Percentiles rank a stretch among this genome's conserved stretches.
phyloP scores from a whole-genome alignment of 1,140 invertebrate species.

The Sipha flava region DNA sequence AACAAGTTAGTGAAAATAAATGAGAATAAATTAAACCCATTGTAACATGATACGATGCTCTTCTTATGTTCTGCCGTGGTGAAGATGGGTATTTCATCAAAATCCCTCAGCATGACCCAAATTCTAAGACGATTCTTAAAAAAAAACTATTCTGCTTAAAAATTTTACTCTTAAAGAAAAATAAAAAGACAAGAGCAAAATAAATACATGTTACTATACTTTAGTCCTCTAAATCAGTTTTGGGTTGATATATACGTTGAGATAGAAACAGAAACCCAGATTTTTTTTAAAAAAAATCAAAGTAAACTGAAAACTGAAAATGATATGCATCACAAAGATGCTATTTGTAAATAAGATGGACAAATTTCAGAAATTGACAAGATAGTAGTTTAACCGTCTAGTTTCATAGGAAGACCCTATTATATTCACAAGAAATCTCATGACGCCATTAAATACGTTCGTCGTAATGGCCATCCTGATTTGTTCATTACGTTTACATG shows the following conservation, averaged over 20 bases:
- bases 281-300: constrained; percentile 46
- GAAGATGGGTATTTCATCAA: constrained; percentile 38
- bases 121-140: neutral
- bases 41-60: constrained; percentile 45
- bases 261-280: constrained; percentile 46
- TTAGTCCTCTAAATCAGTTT: constrained; percentile 42
- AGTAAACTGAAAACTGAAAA: constrained; percentile 45
- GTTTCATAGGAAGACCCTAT: constrained; percentile 43
- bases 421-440: constrained; percentile 45
- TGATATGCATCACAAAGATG: constrained; percentile 46
- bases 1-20: constrained; percentile 35
- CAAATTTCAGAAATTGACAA: constrained; percentile 35
- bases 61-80: constrained; percentile 47
- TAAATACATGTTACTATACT: constrained; percentile 40
- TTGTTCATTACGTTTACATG: constrained; percentile 37
- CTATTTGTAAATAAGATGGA: constrained; percentile 27
- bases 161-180: constrained; percentile 41
- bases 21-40: constrained; percentile 45
- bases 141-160: constrained; percentile 39
- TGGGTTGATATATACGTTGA: constrained; percentile 48
- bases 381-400: constrained; percentile 42
- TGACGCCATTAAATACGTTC: constrained; percentile 46
- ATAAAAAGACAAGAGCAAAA: constrained; percentile 38
- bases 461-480: constrained; percentile 41
- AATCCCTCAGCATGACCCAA: neutral